Evolutionary conservation across 2,113 vertebrate species (phyloP).

Genomic region (Plotosus lineatus): DNA sequence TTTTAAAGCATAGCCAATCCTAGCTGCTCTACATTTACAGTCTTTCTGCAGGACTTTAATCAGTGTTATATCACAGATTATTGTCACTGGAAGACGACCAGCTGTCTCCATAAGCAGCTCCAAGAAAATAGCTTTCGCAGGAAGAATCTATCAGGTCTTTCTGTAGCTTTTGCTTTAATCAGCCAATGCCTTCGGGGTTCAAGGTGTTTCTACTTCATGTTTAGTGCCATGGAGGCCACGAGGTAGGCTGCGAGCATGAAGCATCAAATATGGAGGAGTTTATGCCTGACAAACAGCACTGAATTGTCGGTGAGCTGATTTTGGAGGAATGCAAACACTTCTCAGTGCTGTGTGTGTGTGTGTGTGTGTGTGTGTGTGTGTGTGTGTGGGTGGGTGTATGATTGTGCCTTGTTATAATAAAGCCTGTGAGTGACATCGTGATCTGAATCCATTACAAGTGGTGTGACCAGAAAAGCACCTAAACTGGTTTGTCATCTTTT

Average conservation of each 20-base stretch:
- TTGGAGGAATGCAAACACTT: not conserved
- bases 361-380: conserved; percentile 16
- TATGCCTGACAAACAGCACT: not conserved
- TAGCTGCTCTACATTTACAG: not conserved
- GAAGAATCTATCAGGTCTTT: not conserved
- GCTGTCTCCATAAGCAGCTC: not conserved
- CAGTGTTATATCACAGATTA: conserved; percentile 3
- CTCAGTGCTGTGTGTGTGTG: not conserved
- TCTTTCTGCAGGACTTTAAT: not conserved
- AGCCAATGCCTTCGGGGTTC: conserved; percentile 8
- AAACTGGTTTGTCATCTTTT: too few relatives aligned
- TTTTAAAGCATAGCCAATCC: not conserved
- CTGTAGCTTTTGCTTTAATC: conserved; percentile 16
- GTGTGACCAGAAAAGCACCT: not conserved
- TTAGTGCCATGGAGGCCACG: conserved; percentile 11
- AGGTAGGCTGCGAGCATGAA: not conserved
- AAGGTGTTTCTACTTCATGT: conserved; percentile 11
- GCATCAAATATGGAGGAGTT: not conserved
- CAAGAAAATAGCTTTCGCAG: not conserved
- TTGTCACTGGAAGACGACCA: not conserved
- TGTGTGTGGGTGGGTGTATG: not conserved
- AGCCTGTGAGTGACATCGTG: not conserved
- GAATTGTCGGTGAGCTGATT: not conserved
- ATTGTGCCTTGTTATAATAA: not conserved
- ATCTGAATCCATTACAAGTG: not conserved